Evolutionary conservation across 1,140 invertebrate genomes (phyloP).

Genomic region (Heliconius eleuchia): DNA sequence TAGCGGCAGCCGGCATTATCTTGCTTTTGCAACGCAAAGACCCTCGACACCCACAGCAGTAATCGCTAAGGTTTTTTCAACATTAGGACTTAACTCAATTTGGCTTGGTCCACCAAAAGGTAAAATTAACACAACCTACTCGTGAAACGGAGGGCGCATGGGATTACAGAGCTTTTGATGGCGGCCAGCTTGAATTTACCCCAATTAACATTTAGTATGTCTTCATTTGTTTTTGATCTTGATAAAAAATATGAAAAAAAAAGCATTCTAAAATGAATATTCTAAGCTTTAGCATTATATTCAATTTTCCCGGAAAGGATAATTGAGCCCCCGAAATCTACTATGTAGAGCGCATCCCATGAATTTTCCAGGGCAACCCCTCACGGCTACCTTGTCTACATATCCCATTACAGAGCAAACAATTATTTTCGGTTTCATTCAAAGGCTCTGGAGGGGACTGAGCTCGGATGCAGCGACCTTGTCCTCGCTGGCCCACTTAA

Average conservation of each 20-base stretch:
- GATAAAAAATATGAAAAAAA: not conserved
- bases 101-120: not conserved
- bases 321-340: not conserved
- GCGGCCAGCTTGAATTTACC: not conserved
- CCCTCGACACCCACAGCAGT: not conserved
- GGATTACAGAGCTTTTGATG: constrained; percentile 8
- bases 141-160: not conserved
- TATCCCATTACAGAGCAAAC: not conserved
- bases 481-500: constrained; percentile 57
- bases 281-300: not conserved
- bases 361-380: not conserved
- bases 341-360: not conserved
- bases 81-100: not conserved
- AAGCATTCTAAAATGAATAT: not conserved
- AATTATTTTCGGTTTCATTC: constrained; percentile 27
- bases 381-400: not conserved
- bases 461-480: constrained; percentile 64
- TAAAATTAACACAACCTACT: constrained; percentile 6
- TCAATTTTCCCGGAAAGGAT: not conserved
- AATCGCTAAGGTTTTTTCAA: constrained; percentile 6
- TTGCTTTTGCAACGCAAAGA: not conserved
- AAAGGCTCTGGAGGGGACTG: constrained; percentile 41
- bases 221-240: not conserved
- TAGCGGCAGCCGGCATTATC: not conserved
- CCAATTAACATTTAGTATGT: not conserved